A percentile compares a stretch with the other conserved stretches of the same genome.
phyloP scores from a whole-genome alignment of 2,113 vertebrate genomes.

The Oryzias melastigma region DNA sequence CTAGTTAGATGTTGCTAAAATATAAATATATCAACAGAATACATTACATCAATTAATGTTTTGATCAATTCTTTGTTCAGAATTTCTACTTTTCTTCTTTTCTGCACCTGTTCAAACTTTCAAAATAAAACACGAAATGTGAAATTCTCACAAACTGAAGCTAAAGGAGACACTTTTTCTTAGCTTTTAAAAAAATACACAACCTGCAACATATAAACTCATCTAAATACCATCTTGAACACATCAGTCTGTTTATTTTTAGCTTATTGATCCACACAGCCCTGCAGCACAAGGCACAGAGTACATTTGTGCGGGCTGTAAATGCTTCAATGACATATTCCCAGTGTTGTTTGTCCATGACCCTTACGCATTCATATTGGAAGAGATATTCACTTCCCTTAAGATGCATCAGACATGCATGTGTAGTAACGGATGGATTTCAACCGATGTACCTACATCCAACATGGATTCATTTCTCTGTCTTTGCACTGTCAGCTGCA shows the following conservation, averaged over 20 bases:
- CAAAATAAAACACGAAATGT: neutral
- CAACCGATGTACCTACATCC: constrained; percentile 3
- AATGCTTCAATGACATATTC: constrained; percentile 56
- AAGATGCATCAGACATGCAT: constrained; percentile 10
- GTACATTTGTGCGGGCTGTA: constrained; percentile 20
- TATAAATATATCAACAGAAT: too few relatives aligned
- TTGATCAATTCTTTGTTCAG: neutral
- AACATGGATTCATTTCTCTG: constrained; percentile 14
- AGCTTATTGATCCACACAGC: constrained; percentile 66
- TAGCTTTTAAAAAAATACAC: constrained; percentile 1
- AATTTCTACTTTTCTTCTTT: constrained; percentile 19
- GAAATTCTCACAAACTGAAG: constrained; percentile 10
- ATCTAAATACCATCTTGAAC: constrained; percentile 37
- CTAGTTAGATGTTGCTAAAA: too few relatives aligned
- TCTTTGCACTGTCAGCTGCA: constrained; percentile 20
- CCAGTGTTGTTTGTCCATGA: constrained; percentile 43
- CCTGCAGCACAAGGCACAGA: constrained; percentile 38
- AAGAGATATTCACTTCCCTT: constrained; percentile 16
- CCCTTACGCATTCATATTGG: constrained; percentile 31
- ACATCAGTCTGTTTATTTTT: constrained; percentile 64
- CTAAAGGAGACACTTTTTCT: neutral
- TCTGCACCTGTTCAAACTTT: neutral
- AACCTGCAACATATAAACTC: neutral
- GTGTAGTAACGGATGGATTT: constrained; percentile 29
- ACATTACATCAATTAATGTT: too few relatives aligned